Percentiles rank a stretch among this genome's conserved stretches.
These are phyloP conservation scores for Mechanitis messenoides DNA, from an alignment of 2,888 invertebrate species.

Conservation along the genomic window DNA sequence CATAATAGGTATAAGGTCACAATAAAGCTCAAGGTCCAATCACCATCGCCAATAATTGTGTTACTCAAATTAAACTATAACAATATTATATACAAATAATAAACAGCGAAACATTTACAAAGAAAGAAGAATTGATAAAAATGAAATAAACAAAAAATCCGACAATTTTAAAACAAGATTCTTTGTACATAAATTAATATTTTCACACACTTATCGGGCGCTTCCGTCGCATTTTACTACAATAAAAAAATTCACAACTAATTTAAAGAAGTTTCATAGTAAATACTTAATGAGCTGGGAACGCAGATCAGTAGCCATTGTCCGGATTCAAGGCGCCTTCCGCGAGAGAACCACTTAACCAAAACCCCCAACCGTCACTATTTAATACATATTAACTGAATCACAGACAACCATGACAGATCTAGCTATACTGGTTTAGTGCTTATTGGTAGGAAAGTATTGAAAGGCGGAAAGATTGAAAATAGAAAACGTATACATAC, in stretches of 20 bases:
- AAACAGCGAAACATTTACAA: too few species aligned
- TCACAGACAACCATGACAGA: slow-evolving; percentile 38
- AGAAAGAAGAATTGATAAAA: too few species aligned
- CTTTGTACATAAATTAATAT: slow-evolving; percentile 14
- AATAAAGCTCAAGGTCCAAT: too few species aligned
- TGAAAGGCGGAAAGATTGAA: slow-evolving; percentile 73
- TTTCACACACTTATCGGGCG: slow-evolving; percentile 23
- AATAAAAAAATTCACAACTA: slow-evolving; percentile 39
- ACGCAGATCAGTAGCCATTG: slow-evolving; percentile 70
- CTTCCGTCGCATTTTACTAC: slow-evolving; percentile 25
- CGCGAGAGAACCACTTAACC: slow-evolving; percentile 53
- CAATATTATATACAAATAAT: too few species aligned
- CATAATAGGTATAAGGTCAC: too few species aligned
- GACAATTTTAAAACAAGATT: neutral
- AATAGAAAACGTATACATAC: slow-evolving; percentile 61
- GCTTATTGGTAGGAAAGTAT: slow-evolving; percentile 66
- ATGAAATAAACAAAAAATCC: too few species aligned
- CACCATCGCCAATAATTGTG: too few species aligned
- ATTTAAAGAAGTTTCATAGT: slow-evolving; percentile 58
- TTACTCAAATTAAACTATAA: too few species aligned
- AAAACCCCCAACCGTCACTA: slow-evolving; percentile 47
- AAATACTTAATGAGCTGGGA: slow-evolving; percentile 72
- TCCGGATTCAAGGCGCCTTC: slow-evolving; percentile 65
- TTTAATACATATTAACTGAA: slow-evolving; percentile 39
- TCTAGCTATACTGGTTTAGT: slow-evolving; percentile 42